Conservation (phyloP, 1,140 invertebrate genomes). For the Wasmannia auropunctata region DNA sequence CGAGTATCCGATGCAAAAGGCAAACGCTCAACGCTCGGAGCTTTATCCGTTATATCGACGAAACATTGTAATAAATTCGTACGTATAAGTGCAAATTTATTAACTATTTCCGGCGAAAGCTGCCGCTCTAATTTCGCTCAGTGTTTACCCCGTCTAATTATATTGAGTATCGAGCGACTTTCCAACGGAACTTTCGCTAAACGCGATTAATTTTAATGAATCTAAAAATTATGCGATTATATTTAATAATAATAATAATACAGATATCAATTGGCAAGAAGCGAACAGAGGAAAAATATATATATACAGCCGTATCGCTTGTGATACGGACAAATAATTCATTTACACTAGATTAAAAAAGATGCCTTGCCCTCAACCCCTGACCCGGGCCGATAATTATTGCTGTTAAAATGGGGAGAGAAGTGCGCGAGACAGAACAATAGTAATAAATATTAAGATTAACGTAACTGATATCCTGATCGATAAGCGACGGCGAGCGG, state of each 20-base stretch:
- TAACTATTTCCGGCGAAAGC: background rate
- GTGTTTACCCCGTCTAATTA: slow-evolving; percentile 34
- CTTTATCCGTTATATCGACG: slow-evolving; percentile 45
- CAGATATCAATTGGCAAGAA: slow-evolving; percentile 17
- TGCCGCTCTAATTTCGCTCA: slow-evolving; percentile 17
- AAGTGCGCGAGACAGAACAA: slow-evolving; percentile 74
- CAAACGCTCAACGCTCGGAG: slow-evolving; percentile 18
- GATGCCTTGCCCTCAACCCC: slow-evolving; percentile 8
- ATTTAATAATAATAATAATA: background rate
- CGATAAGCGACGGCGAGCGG: slow-evolving; percentile 3
- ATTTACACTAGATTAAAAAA: slow-evolving; percentile 31
- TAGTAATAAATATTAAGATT: slow-evolving; percentile 64
- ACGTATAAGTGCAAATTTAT: slow-evolving; percentile 38
- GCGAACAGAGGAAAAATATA: too few species aligned
- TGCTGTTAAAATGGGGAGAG: slow-evolving; percentile 70
- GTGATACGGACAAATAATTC: background rate
- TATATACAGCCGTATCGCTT: background rate
- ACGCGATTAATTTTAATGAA: background rate
- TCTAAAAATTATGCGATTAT: background rate
- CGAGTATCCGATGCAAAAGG: slow-evolving; percentile 52
- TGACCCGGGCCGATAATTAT: slow-evolving; percentile 48
- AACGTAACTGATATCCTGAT: slow-evolving; percentile 53
- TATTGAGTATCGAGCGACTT: background rate
- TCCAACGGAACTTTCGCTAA: background rate
- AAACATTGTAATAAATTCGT: slow-evolving; percentile 44